Percentiles rank a stretch among this genome's conserved stretches.
phyloP scores from a whole-genome alignment of 2,888 invertebrate species.

The Idaea straminata region DNA sequence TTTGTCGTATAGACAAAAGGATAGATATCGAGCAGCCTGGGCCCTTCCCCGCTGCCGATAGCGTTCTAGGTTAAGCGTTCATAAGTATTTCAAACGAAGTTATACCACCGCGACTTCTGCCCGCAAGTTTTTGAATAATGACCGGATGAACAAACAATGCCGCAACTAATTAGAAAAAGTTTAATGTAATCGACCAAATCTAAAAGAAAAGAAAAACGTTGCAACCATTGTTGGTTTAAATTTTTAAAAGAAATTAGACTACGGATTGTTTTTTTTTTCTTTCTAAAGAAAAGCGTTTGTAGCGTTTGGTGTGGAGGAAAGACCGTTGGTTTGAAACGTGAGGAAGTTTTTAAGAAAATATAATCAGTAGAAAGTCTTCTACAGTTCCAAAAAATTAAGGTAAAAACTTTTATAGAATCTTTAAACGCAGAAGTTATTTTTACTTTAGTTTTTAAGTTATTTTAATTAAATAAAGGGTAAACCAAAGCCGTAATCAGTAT shows the following conservation, averaged over 20 bases:
- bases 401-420: neutral
- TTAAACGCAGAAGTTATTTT: conserved; percentile 23
- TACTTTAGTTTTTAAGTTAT: conserved; percentile 27
- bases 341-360: too few species aligned
- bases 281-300: too few species aligned
- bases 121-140: neutral
- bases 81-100: conserved; percentile 36
- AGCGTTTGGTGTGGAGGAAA: too few species aligned
- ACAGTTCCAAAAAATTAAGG: too few species aligned
- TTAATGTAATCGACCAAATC: neutral
- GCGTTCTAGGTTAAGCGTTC: neutral
- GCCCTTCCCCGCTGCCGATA: neutral
- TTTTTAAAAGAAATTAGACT: too few species aligned
- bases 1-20: too few species aligned
- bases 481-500: conserved; percentile 80
- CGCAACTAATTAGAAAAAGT: conserved; percentile 3
- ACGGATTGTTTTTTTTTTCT: too few species aligned
- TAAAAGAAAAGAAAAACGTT: neutral
- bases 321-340: too few species aligned
- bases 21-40: neutral
- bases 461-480: conserved; percentile 49
- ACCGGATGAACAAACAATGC: conserved; percentile 7
- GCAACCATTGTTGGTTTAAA: too few species aligned
- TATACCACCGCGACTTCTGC: conserved; percentile 46
- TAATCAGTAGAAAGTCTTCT: too few species aligned